Base-by-base conservation (phyloP, 2,888 invertebrate species). In the Pseudococcus viburni region DNA sequence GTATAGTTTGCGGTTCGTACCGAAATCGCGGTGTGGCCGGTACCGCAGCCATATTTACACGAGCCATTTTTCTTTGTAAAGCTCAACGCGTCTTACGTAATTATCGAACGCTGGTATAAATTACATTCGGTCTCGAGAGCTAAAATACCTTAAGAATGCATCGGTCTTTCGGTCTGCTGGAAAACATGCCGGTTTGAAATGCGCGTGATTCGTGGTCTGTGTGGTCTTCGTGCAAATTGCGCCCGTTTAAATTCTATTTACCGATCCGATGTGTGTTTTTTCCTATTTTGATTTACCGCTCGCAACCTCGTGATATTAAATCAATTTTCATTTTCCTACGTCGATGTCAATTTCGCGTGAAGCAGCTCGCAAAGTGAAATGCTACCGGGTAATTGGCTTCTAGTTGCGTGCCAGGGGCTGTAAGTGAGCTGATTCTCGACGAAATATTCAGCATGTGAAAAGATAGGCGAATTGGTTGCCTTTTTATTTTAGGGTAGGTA, bases 131-230 rank as follows among this genome's bases (percentile, higher is more conserved):
- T 83, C 46, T 83, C 46, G 46, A 46, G 42, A 83, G 80, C 26
- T 83, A 33, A 19, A 42, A 73, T 73, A 73, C 73, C 73, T 73
- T 17, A 33, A 19, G 80, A 83, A 46, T 83, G 80, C 46, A 19
- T 83, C 80, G 80, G 26, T 46, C 80, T 42, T 64, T 64, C 22
- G 64, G 64, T 64, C 64, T 64, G 64, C 64, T 64, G 64, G 80
- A 46, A 83, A 83, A 83, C 73, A 73, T 73, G 73, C 5, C 33
- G 4, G 6, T 73, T 73, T 73, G 73, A 73, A 73, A 33, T 19
- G 46, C 80, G 39, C 80, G 80, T 83, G 80, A 83, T 83, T 83
- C 80, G 80, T 83, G 80, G 80, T 83, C 80, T 83, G 80, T 83
- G 80, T 83, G 80, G 80, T 83, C 80, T 83, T 83, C 80, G 80